Percentiles rank a stretch among this genome's conserved stretches.
phyloP scores from a whole-genome alignment of 2,113 vertebrate species.

The Menidia beryllina region DNA sequence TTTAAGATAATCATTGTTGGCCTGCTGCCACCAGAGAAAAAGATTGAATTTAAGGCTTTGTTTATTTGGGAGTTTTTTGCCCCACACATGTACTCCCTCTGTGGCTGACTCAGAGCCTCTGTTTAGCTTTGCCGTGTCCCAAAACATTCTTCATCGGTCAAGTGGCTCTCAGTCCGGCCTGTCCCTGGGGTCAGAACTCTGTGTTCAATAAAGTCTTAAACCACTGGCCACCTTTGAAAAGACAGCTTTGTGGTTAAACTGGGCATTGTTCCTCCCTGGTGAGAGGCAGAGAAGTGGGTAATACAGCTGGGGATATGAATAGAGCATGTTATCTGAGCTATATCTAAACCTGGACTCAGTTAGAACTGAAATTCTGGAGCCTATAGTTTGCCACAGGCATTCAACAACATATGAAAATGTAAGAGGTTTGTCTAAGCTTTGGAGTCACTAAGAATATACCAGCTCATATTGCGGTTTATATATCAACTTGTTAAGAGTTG shows the following conservation, averaged over 20 bases:
- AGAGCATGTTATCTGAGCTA: conserved; percentile 63
- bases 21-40: not conserved
- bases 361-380: conserved; percentile 46
- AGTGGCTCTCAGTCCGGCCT: conserved; percentile 61
- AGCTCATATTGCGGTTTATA: conserved; percentile 13
- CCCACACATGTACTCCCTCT: conserved; percentile 30
- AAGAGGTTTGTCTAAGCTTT: conserved; percentile 42
- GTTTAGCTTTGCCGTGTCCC: conserved; percentile 55
- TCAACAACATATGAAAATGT: conserved; percentile 10
- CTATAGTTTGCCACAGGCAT: conserved; percentile 29
- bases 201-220: conserved; percentile 47
- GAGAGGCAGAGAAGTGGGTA: conserved; percentile 23
- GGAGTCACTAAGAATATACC: conserved; percentile 29
- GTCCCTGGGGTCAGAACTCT: conserved; percentile 57
- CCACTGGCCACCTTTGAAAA: conserved; percentile 42
- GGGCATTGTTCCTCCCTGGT: conserved; percentile 31
- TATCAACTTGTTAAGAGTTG: conserved; percentile 16
- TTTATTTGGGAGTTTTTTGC: conserved; percentile 44
- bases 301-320: conserved; percentile 25
- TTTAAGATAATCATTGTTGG: not conserved
- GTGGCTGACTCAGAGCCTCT: conserved; percentile 40
- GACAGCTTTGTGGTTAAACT: conserved; percentile 19
- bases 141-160: conserved; percentile 77
- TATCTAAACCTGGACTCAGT: conserved; percentile 47
- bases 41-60: conserved; percentile 14